These are phyloP conservation scores for Drosophila setifemur DNA, from an alignment of 1,140 invertebrate species.

Conservation along the genomic window DNA sequence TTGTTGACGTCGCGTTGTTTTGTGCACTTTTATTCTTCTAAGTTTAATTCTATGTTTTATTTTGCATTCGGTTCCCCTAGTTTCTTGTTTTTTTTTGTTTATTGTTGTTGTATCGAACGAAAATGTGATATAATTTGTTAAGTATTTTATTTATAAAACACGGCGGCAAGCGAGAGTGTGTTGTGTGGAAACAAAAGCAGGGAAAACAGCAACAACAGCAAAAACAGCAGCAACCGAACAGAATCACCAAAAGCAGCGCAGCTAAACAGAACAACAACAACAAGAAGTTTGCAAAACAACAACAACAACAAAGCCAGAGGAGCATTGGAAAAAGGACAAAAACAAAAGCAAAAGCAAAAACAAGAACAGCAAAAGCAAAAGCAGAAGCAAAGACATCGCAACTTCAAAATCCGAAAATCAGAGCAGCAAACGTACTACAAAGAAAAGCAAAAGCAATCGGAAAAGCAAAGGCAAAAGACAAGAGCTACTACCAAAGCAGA, in stretches of 20 bases:
- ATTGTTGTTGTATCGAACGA: slow-evolving; percentile 24
- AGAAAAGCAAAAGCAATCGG: no score
- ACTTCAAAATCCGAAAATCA: no score
- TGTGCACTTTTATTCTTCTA: no score
- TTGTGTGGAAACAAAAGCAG: not conserved
- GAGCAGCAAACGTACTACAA: no score
- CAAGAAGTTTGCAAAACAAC: not conserved
- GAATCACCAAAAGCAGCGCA: slow-evolving; percentile 1
- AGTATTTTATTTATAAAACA: slow-evolving; percentile 55
- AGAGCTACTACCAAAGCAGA: no score
- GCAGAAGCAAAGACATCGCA: not conserved
- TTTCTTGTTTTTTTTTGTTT: slow-evolving; percentile 57
- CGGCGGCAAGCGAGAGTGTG: slow-evolving; percentile 1
- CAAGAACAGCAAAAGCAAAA: not conserved
- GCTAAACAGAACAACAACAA: not conserved
- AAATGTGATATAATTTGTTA: slow-evolving; percentile 54
- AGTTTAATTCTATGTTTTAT: no score
- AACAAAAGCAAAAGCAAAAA: not conserved
- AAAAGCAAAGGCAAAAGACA: no score
- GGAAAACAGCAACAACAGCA: not conserved
- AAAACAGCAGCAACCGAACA: slow-evolving; percentile 13
- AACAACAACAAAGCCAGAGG: not conserved
- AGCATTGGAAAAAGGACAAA: not conserved
- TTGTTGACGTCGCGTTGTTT: slow-evolving; percentile 41
- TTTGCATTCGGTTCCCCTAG: not conserved